phyloP scores from a whole-genome alignment of 2,888 invertebrate species.

The Lasioglossum zephyrum region DNA sequence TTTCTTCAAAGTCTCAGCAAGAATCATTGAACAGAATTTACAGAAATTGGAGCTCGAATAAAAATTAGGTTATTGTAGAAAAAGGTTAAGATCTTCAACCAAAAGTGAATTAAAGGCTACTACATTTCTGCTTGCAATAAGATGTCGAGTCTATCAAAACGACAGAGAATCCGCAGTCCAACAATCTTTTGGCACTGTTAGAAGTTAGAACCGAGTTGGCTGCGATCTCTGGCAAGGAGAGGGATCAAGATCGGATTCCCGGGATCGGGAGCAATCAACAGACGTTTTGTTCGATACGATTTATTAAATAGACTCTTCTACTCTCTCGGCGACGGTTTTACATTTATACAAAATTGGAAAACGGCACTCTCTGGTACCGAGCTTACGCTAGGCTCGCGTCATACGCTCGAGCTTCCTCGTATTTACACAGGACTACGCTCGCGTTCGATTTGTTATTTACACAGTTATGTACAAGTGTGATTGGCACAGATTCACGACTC shows the following conservation, averaged over 20 bases:
- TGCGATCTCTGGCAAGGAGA: not conserved
- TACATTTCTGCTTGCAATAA: too few species aligned
- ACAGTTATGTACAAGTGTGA: conserved; percentile 65
- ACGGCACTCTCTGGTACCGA: conserved; percentile 32
- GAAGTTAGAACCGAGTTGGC: not conserved
- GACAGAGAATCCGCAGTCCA: not conserved
- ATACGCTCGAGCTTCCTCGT: conserved; percentile 9
- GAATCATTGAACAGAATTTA: too few species aligned
- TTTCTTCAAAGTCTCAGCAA: too few species aligned
- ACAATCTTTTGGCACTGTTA: not conserved
- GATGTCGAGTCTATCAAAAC: too few species aligned
- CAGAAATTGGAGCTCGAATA: too few species aligned
- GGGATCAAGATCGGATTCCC: conserved; percentile 1
- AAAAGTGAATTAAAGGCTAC: too few species aligned
- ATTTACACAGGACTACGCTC: conserved; percentile 48
- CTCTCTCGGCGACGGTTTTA: conserved; percentile 70
- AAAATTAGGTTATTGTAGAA: too few species aligned
- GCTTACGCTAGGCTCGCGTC: conserved; percentile 6
- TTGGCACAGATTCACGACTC: conserved; percentile 59
- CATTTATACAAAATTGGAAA: conserved; percentile 81
- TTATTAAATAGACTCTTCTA: conserved; percentile 80
- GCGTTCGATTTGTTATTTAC: conserved; percentile 57
- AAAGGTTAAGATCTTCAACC: too few species aligned
- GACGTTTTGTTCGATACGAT: conserved; percentile 56
- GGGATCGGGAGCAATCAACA: conserved; percentile 18